Evolutionary conservation across 2,797 vertebrate genomes (phyloP).

Genomic region (Coccyzus lansbergi): DNA sequence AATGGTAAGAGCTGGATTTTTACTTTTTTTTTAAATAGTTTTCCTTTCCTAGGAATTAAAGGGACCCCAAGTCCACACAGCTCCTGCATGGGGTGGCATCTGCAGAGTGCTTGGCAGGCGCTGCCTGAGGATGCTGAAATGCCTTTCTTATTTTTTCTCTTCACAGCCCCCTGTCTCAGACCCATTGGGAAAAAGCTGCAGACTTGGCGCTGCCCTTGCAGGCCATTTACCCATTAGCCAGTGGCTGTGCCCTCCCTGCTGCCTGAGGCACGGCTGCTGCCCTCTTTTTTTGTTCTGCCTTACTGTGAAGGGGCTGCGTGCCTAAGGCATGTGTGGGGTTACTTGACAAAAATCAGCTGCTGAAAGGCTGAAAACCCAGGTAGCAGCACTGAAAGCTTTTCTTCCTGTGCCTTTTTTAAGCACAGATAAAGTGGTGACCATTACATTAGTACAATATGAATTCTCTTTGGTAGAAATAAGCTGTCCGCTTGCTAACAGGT

Average conservation of each 20-base stretch:
- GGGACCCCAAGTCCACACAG: not conserved
- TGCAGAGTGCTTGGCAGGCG: rapidly evolving
- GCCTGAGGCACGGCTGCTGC: not conserved
- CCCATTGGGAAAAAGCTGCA: not conserved
- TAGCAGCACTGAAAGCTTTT: slow-evolving; percentile 64
- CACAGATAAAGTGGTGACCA: slow-evolving; percentile 33
- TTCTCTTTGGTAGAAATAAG: slow-evolving; percentile 24
- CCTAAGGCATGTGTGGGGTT: not conserved
- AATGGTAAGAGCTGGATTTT: slow-evolving; percentile 41
- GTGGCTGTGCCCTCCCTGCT: not conserved
- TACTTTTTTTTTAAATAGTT: not conserved
- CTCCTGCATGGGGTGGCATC: rapidly evolving
- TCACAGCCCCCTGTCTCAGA: not conserved
- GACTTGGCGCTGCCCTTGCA: not conserved
- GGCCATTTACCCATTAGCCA: not conserved
- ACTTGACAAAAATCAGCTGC: slow-evolving; percentile 61
- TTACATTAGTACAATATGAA: not conserved
- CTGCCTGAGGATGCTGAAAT: not conserved
- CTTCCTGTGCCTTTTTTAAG: slow-evolving; percentile 35
- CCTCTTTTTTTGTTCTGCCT: not conserved
- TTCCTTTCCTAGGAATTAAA: slow-evolving; percentile 20
- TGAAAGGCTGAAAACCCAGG: slow-evolving; percentile 41
- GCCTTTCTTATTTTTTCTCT: not conserved
- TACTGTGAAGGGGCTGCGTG: slow-evolving; percentile 34
- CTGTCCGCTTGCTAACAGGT: slow-evolving; percentile 44